Evolutionary conservation across 2,113 vertebrate species (phyloP).

Genomic region (Indicator maculatus): DNA sequence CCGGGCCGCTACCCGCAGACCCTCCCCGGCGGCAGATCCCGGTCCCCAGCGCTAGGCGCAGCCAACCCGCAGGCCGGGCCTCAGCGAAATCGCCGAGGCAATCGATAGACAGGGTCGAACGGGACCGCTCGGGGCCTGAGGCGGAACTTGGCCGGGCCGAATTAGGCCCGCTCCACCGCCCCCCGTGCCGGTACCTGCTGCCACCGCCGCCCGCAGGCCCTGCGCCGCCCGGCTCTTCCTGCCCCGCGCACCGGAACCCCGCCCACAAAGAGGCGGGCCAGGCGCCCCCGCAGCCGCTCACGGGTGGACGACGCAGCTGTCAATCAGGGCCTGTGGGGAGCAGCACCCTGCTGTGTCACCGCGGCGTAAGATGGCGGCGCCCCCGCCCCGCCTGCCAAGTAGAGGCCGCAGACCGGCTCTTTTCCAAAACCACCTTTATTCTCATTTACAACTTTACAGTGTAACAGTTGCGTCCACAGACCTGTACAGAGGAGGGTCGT

Average conservation of each 20-base stretch:
- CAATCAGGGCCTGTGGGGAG: neutral
- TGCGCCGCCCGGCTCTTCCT: neutral
- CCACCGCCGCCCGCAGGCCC: neutral
- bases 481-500: neutral
- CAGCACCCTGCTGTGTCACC: constrained; percentile 29
- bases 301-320: neutral
- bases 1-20: neutral
- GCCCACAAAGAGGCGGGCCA: neutral
- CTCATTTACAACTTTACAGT: neutral
- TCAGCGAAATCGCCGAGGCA: too few species aligned
- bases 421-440: neutral
- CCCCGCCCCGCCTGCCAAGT: neutral
- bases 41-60: neutral
- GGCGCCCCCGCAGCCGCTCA: neutral
- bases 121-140: neutral
- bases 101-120: too few species aligned
- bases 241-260: constrained; percentile 22
- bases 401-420: neutral
- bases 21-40: neutral
- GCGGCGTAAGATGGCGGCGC: constrained; percentile 28
- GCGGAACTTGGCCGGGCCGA: neutral
- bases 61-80: neutral
- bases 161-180: neutral
- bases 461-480: neutral
- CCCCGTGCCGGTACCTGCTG: neutral